Conservation (phyloP, 1,140 invertebrate genomes). For the Antheraea mylitta region DNA sequence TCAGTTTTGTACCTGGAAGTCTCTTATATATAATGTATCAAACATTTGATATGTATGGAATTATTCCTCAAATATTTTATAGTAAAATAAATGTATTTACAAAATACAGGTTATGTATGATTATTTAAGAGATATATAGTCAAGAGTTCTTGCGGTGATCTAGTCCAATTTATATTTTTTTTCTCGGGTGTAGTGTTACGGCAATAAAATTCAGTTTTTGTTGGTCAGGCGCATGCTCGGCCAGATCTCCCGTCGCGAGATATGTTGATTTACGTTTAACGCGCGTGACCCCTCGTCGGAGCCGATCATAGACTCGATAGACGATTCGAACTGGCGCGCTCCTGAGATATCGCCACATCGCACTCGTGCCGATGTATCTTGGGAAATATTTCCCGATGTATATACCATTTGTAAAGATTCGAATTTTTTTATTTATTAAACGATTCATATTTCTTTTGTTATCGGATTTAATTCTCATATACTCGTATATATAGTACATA, state of each 20-base stretch:
- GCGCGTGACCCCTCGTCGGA: conserved; percentile 71
- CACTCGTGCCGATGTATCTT: conserved; percentile 72
- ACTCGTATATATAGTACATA: not conserved
- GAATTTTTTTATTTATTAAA: conserved; percentile 63
- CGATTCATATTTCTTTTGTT: conserved; percentile 49
- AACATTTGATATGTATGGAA: no score
- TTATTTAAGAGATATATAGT: no score
- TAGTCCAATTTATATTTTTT: conserved; percentile 69
- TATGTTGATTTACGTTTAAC: conserved; percentile 78
- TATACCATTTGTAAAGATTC: conserved; percentile 63
- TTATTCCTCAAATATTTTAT: no score
- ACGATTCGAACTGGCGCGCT: conserved; percentile 68
- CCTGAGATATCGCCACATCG: conserved; percentile 69
- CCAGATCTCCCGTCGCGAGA: conserved; percentile 75
- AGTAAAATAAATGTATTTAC: no score
- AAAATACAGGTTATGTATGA: no score
- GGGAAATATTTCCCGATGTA: conserved; percentile 70
- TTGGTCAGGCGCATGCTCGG: conserved; percentile 61
- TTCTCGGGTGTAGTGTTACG: conserved; percentile 72
- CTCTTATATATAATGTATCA: no score
- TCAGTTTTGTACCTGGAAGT: no score
- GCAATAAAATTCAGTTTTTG: conserved; percentile 74
- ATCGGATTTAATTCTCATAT: not conserved
- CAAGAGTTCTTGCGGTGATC: conserved; percentile 38
- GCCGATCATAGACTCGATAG: conserved; percentile 75